phyloP scores from a whole-genome alignment of 1,140 invertebrate species.

The Procambarus virginalis region DNA sequence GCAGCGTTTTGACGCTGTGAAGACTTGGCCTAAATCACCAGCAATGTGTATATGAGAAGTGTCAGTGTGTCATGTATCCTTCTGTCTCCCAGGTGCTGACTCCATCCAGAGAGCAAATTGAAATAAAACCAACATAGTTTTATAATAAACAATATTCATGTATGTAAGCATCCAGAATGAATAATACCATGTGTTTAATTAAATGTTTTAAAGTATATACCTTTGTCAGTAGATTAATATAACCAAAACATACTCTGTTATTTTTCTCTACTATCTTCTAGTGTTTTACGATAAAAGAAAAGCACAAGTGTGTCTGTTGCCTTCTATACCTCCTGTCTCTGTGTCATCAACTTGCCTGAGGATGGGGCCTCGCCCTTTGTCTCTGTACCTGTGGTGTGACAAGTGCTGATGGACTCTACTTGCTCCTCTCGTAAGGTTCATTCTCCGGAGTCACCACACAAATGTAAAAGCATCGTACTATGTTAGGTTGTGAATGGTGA shows the following conservation, averaged over 20 bases:
- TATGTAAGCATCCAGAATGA: conserved; percentile 23
- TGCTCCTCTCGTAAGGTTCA: conserved; percentile 26
- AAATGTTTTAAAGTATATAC: neutral
- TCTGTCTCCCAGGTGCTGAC: conserved; percentile 36
- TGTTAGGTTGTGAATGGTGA: conserved; percentile 38
- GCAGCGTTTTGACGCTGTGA: neutral
- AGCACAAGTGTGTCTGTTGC: neutral
- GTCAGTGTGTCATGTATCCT: conserved; percentile 53
- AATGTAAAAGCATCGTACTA: conserved; percentile 53
- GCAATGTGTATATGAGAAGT: conserved; percentile 44
- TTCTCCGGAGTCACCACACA: conserved; percentile 42
- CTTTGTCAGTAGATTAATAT: neutral
- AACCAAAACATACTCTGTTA: neutral
- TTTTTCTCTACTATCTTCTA: conserved; percentile 8
- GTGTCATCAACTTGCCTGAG: neutral
- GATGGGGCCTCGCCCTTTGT: conserved; percentile 34
- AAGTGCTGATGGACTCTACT: conserved; percentile 25
- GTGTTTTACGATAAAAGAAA: conserved; percentile 3
- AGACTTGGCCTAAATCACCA: conserved; percentile 29
- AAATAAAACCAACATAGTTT: conserved; percentile 2
- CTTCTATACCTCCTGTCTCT: neutral
- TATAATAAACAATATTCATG: conserved; percentile 13
- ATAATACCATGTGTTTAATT: neutral
- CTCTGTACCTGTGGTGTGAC: conserved; percentile 48
- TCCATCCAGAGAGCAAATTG: conserved; percentile 44